Evolutionary conservation across 2,797 vertebrate species (phyloP).

Genomic region (Sarcoramphus papa): DNA sequence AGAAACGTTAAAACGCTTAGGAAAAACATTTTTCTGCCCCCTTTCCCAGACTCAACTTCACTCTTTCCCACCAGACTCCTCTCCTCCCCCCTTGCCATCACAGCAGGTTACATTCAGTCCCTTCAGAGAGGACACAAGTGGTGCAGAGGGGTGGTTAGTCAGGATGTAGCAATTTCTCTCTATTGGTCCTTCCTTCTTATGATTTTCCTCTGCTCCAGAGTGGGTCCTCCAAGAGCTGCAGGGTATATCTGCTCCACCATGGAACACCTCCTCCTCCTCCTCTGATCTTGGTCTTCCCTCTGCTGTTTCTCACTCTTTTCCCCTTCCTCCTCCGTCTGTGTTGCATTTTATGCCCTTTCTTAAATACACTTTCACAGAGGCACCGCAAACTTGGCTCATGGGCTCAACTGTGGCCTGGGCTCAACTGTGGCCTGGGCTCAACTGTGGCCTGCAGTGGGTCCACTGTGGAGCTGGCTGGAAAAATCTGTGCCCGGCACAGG

Average conservation of each 20-base stretch:
- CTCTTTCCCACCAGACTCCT: neutral
- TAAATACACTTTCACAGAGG: neutral
- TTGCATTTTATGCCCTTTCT: neutral
- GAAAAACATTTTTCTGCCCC: neutral
- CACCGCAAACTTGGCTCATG: fast-evolving
- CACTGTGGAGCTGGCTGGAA: neutral
- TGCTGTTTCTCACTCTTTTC: neutral
- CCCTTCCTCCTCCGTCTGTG: neutral
- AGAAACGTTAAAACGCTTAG: neutral
- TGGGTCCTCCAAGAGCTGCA: neutral
- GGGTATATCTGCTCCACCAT: neutral
- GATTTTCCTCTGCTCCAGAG: neutral
- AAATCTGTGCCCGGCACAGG: neutral
- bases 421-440: too few relatives aligned
- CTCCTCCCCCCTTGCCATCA: neutral
- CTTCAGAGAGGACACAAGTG: neutral
- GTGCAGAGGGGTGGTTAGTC: fast-evolving
- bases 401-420: neutral
- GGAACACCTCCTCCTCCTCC: neutral
- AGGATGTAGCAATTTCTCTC: fast-evolving
- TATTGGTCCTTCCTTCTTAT: fast-evolving
- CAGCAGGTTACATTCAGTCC: neutral
- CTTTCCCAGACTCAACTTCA: neutral
- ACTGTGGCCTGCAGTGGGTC: neutral
- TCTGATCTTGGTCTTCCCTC: neutral